Percentiles rank a stretch among this genome's conserved stretches.
Evolutionary conservation across 2,113 vertebrate species (phyloP).

Genomic region (Sus scrofa): T2T-Sscrofa CM000812.6:79235001-79235500

Average conservation of each 20-base stretch:
- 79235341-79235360: rapidly evolving
- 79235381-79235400: neutral
- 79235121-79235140: neutral
- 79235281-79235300: neutral
- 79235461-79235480: neutral
- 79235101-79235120: neutral
- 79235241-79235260: neutral
- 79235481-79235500: neutral
- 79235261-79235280: neutral
- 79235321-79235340: neutral
- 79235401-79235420: neutral
- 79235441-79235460: neutral
- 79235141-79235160: neutral
- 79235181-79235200: neutral
- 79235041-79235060: rapidly evolving
- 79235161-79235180: neutral
- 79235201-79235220: neutral
- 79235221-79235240: neutral
- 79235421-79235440: neutral
- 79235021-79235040: neutral
- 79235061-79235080: neutral
- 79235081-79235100: neutral
- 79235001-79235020: neutral
- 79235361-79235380: neutral
- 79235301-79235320: neutral